Base-by-base conservation (phyloP, 2,113 vertebrate genomes). In the Microcebus ravelobensis region DNA sequence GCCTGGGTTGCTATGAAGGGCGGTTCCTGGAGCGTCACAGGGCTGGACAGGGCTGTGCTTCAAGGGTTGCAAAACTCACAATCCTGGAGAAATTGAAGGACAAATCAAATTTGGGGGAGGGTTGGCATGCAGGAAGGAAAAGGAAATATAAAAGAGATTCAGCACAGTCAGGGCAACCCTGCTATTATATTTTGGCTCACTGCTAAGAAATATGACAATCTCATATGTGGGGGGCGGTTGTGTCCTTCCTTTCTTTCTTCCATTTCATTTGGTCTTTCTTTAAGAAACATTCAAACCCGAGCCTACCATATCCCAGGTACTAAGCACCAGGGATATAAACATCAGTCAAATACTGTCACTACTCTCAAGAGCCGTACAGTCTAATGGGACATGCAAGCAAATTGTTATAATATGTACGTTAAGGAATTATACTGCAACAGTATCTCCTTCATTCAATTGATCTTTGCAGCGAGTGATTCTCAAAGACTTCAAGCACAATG, bases 401-500 rank as follows among this genome's bases (percentile, higher is more conserved):
- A 77, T 57, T 52, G 7, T 84, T 31, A 5, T 25, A 68, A 23
- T 17, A 36, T 21, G 2, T 4, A n/a, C 5, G 2, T 42, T 42
- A 17, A 65, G 2, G 31, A 20, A 11, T 79, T 29, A 39, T 1
- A 12, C 71, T 59, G 4, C n/a, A 88, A 55, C 36, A 12, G 12
- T 8, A 4, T 68, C n/a, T 76, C 59, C 23, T 77, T 71, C 45
- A 90, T 87, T 63, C 55, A 39, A 74, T 52, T 93, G 95, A 87
- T 97, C 95, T 82, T 68, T 98, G 97, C 96, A 99, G 99, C 98
- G 99, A 68, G 99, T 99, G 8, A 99, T 99, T 92, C 96, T 99
- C 73, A 99, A 99, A 97, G 99, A 99, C 88, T 98, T 99, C 93
- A 99, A 98, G 96, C 98, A 99, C 91, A 98, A 90, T 0, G 99